Evolutionary conservation across 2,797 vertebrate genomes (phyloP).

Genomic region (Danio jaintianensis): DNA sequence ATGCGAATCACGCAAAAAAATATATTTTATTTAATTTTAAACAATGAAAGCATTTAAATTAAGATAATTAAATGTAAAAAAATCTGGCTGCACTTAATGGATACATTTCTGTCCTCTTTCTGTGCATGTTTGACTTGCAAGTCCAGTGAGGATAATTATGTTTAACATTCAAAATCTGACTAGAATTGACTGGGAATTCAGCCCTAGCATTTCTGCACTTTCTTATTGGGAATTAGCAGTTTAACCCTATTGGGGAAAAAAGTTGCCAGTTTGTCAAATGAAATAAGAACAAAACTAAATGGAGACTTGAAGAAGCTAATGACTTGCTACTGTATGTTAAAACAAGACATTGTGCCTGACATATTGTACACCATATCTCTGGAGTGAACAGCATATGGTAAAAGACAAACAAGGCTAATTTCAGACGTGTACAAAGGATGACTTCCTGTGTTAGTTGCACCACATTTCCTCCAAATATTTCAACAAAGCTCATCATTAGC

Average conservation of each 20-base stretch:
- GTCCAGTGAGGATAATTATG: conserved; percentile 16
- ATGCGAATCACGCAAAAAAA: no score
- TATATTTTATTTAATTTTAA: not conserved
- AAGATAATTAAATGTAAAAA: no score
- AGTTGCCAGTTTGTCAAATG: conserved; percentile 13
- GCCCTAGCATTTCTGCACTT: conserved; percentile 1
- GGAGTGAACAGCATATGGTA: conserved; percentile 49
- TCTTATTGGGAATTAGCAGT: conserved; percentile 3
- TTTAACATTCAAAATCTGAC: conserved; percentile 39
- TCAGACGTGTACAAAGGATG: conserved; percentile 40
- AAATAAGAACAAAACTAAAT: not conserved
- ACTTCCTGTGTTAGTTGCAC: conserved; percentile 51
- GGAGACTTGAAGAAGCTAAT: conserved; percentile 4
- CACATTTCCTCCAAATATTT: no score
- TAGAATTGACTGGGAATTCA: conserved; percentile 36
- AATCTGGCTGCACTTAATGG: no score
- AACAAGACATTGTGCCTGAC: conserved; percentile 9
- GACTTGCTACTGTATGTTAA: conserved; percentile 12
- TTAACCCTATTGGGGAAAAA: conserved; percentile 1
- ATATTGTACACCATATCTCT: conserved; percentile 46
- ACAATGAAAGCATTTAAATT: no score
- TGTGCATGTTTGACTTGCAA: not conserved
- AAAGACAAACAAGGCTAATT: conserved; percentile 57
- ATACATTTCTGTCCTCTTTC: no score
- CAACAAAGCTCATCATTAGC: no score